Base-by-base conservation (phyloP, 2,888 invertebrate genomes). In the Papilio protenor region DNA sequence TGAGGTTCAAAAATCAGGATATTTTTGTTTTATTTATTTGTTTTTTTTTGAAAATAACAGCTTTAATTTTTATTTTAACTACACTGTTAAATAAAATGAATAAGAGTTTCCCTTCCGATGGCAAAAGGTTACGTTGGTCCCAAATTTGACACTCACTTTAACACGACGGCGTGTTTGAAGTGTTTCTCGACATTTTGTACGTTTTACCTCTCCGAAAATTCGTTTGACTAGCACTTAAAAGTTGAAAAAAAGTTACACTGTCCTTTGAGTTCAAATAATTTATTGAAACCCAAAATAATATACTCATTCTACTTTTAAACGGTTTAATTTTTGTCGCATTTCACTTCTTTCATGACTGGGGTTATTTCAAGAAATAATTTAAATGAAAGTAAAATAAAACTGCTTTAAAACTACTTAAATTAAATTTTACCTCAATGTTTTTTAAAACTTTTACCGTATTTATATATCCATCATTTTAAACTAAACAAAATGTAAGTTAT, bases 61-160 rank as follows among this genome's bases (percentile, higher is more conserved):
- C 2, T 61, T 69, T 75, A 66, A 75, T 27, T 57, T 72, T 1
- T 14, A 27, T 52, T 33, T 59, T 18, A 40, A 45, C 73, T 57
- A n/a, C 18, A 75, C 45, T 52, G 45, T 45, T 55, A 18, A 11
- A 21, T 57, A 69, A 75, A 75, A 70, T 45, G 69, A 75, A 55
- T 66, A 55, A 40, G 52, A 55, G 55, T 75, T 69, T 75, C 40
- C 18, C 70, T 69, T 75, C 40, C 55, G 55, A 40, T 21, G n/a
- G 40, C 40, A 12, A 66, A 66, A 49, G 75, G 21, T 69, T 27
- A 23, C 71, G 23, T 55, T 21, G 27, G 71, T 21, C 12, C 12
- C 71, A 76, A 71, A 76, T 76, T 76, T 49, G 76, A 76, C 76
- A 76, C 59, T 71, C 47, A n/a, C 59, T 70, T 59, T 33, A 70